These are phyloP conservation scores for Umimayanthus chanpuru DNA, from an alignment of 92 coral and sea anemone genomes.

Conservation along the genomic window DNA sequence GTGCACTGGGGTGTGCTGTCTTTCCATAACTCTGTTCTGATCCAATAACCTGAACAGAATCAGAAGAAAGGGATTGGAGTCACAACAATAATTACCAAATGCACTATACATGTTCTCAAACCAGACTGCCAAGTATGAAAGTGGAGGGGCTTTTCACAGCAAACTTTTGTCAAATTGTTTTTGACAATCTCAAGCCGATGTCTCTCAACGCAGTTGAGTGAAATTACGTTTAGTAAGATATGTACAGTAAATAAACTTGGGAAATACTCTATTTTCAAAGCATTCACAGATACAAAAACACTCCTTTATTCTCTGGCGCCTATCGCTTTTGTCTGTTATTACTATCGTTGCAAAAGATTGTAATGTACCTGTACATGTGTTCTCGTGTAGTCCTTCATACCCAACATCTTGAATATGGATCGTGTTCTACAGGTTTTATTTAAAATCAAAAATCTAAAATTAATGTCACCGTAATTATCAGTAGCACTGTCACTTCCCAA, in stretches of 20 bases:
- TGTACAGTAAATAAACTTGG: too few relatives aligned
- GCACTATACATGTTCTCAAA: not conserved
- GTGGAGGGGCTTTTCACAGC: too few relatives aligned
- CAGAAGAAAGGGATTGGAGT: not conserved
- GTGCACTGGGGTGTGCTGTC: constrained; percentile 81
- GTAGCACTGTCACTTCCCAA: not conserved
- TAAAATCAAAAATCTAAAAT: not conserved
- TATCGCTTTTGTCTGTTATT: too few relatives aligned
- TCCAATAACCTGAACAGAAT: constrained; percentile 74
- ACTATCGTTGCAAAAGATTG: too few relatives aligned
- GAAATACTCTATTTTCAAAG: too few relatives aligned
- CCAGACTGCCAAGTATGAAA: not conserved
- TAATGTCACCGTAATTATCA: not conserved
- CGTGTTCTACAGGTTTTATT: constrained; percentile 68
- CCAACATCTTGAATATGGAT: constrained; percentile 81
- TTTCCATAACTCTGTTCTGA: constrained; percentile 95
- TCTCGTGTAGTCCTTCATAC: constrained; percentile 93
- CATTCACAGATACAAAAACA: too few relatives aligned
- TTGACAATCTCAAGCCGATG: too few relatives aligned
- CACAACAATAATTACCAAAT: not conserved
- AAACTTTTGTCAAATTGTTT: too few relatives aligned
- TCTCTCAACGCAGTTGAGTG: too few relatives aligned
- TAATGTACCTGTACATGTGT: constrained; percentile 87
- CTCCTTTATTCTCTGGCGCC: too few relatives aligned
- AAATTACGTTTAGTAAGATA: too few relatives aligned